Base-by-base conservation (phyloP, 2,797 vertebrate genomes). In the Pterois miles region DNA sequence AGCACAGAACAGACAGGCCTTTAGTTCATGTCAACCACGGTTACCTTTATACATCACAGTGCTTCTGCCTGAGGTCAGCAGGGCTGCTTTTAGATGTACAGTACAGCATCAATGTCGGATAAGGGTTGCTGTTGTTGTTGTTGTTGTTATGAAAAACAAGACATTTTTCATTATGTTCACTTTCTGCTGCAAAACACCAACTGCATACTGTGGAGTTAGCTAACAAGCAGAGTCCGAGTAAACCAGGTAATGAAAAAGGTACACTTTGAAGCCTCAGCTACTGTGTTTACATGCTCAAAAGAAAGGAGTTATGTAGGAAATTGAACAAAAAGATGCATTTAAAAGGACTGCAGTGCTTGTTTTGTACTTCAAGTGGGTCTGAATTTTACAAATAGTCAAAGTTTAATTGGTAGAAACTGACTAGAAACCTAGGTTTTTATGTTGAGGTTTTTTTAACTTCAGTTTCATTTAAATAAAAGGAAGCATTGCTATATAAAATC, bases 1-100 rank as follows among this genome's bases (percentile, higher is more conserved):
- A 58, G 16, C 10, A 5, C 8, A 36, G 73, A 78, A 52, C 65
- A 79, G 78, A 82, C 71, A 83, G 52, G 71, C 25, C 9, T 77
- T 50, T 52, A 65, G 77, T 69, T 67, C 27, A 16, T 9, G 65
- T 77, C 65, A 74, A 20, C 53, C 23, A 20, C 1, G 13, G 27
- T 86, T 70, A 66, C 23, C 33, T 43, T 62, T 33, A 29, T 25
- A 66, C 12, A 34, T 50, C 50, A 64, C 48, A 23, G 23, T 1
- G 43, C 18, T 8, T 75, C 38, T 50, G 64, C 13, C 31, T 56
- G 4, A 60, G 34, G 60, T 62, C 59, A 56, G 13, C 38, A 65
- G 20, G 20, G n/a, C 20, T 70, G 27, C 58, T 18, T 48, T 46
- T 11, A 25, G 54, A 64, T 34, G 40, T 36, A 43, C 4, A 34